phyloP scores from a whole-genome alignment of 1,140 invertebrate genomes.

The Piezodorus guildinii region DNA sequence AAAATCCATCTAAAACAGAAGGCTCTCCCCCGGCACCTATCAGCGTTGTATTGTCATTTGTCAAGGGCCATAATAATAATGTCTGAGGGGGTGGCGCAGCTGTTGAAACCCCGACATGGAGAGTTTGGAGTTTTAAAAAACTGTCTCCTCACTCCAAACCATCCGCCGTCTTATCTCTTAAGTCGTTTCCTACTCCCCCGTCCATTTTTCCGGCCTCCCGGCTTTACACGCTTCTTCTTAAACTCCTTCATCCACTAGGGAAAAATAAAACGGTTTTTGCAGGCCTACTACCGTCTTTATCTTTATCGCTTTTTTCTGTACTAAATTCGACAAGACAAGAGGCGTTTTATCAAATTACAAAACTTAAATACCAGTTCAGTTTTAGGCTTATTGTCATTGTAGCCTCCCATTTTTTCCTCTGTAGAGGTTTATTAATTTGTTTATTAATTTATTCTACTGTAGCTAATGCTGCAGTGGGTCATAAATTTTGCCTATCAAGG shows the following conservation, averaged over 20 bases:
- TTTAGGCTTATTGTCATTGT: too few species aligned
- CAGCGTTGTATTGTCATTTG: constrained; percentile 26
- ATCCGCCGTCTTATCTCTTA: constrained; percentile 9
- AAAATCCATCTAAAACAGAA: background rate
- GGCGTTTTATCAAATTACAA: too few species aligned
- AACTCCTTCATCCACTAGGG: background rate
- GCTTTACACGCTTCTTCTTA: background rate
- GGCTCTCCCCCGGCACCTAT: constrained; percentile 8
- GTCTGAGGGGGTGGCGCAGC: constrained; percentile 5
- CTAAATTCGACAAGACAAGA: too few species aligned
- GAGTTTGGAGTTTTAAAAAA: constrained; percentile 9
- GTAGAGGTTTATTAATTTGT: too few species aligned
- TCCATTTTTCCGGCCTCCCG: background rate
- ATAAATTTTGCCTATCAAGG: too few species aligned
- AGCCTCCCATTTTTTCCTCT: too few species aligned
- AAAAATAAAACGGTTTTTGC: constrained; percentile 5
- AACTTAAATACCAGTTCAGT: too few species aligned
- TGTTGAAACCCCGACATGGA: constrained; percentile 7
- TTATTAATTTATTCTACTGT: too few species aligned
- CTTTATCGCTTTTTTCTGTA: background rate
- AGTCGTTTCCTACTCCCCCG: background rate
- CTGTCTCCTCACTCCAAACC: background rate
- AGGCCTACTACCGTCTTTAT: background rate
- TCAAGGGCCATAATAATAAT: constrained; percentile 24
- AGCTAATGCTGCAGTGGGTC: too few species aligned